Percentiles rank a stretch among this genome's conserved stretches.
Conservation (phyloP, 2,888 invertebrate species). For the Epistrophella euchroma region DNA sequence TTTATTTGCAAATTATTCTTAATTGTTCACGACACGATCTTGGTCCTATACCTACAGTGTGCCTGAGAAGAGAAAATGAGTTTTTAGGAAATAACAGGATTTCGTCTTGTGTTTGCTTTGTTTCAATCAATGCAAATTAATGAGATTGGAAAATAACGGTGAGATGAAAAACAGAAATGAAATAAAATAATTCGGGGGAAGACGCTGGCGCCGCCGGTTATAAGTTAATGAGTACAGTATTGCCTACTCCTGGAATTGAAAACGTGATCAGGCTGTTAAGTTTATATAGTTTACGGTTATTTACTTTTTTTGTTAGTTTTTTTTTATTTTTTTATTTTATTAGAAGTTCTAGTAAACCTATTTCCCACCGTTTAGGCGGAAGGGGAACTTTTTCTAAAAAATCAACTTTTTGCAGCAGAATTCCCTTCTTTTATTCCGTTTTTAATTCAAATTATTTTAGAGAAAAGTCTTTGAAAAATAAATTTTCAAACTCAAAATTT, state of each 20-base stretch:
- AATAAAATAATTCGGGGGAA: not conserved
- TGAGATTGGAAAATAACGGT: not conserved
- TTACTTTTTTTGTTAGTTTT: no score
- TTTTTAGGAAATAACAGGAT: not conserved
- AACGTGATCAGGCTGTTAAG: not conserved
- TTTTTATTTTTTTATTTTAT: no score
- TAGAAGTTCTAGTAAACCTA: no score
- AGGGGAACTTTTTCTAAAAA: no score
- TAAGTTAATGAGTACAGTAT: not conserved
- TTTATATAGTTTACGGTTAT: not conserved
- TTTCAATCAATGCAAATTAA: constrained; percentile 13
- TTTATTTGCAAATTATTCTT: constrained; percentile 57
- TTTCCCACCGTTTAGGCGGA: no score
- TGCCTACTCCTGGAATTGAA: not conserved
- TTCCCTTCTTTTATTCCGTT: no score
- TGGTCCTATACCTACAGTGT: not conserved
- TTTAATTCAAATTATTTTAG: no score
- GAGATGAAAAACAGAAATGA: not conserved
- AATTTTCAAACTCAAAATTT: no score
- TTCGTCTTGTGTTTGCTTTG: not conserved
- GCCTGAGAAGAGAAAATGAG: not conserved
- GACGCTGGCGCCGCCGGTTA: not conserved
- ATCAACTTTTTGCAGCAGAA: no score
- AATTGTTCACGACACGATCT: constrained; percentile 50
- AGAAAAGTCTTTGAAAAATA: no score